Base-by-base conservation (phyloP, 2,797 vertebrate species). In the Enteromius afrohamiltoni region DNA sequence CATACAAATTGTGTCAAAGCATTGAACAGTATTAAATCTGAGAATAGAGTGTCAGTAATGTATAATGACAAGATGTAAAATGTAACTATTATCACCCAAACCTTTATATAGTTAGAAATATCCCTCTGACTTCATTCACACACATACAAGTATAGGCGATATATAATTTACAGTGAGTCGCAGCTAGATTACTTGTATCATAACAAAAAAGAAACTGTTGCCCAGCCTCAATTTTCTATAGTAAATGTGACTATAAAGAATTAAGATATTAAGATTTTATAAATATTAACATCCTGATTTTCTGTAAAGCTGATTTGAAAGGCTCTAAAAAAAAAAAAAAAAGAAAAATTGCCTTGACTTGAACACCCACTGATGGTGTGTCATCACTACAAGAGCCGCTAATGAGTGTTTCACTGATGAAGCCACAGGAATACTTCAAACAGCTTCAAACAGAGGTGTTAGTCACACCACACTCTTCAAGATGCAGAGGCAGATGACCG, bases 331-430 rank as follows among this genome's bases (percentile, higher is more conserved):
- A 55, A 75, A 23, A 37, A 4, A 3, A 31, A 31, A n/a, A n/a
- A n/a, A 34, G 31, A 34, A 34, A 0, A 23, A n/a, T n/a, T 37
- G 49, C 31, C 71, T 55, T 14, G 53, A 53, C 26, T 65, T 31
- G 5, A 55, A 60, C 62, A 29, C 71, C 40, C 49, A 16, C 82
- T 68, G 85, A 84, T 64, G 78, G 69, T 42, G 69, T 42, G 64
- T 19, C 29, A 23, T 68, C 60, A 55, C 76, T 69, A 77, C 29
- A 78, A 70, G 75, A 60, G 51, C 76, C 80, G 26, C 77, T 83
- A 76, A 83, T 83, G 69, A 71, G 64, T 76, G 67, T 80, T 85
- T 60, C 17, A n/a, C 78, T 67, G 77, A 67, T 51, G 37, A 85
- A 77, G 71, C 80, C 80, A 77, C 78, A 67, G 80, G 65, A 55